These are phyloP conservation scores for Linurgus olivaceus DNA, from an alignment of 2,797 vertebrate genomes.

Conservation along the genomic window DNA sequence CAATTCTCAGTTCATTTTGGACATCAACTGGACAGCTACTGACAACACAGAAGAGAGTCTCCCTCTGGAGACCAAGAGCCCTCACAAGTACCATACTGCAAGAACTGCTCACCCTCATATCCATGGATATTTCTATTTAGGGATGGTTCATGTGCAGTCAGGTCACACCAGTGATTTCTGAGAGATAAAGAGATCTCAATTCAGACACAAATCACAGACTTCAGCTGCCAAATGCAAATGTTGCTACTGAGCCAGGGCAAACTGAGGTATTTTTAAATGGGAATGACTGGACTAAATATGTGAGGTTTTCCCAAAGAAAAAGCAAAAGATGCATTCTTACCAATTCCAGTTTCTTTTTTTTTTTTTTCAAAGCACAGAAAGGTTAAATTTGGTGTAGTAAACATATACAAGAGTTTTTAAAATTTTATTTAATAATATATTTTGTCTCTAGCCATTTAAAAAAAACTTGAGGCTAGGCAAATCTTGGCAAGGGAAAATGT, in stretches of 20 bases:
- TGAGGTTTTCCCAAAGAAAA: not conserved
- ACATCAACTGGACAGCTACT: not conserved
- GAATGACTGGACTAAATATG: not conserved
- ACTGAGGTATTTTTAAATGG: constrained; percentile 1
- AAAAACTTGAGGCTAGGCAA: not conserved
- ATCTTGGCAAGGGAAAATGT: not conserved
- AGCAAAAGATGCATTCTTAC: not conserved
- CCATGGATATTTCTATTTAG: not conserved
- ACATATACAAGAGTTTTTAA: not conserved
- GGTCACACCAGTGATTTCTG: constrained; percentile 41
- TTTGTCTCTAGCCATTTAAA: not conserved
- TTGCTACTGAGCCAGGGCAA: not conserved
- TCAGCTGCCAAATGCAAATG: constrained; percentile 38
- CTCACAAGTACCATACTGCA: not conserved
- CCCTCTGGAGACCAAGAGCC: not conserved
- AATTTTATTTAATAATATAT: not conserved
- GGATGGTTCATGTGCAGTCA: constrained; percentile 13
- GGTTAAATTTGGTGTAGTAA: not conserved
- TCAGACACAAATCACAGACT: constrained; percentile 33
- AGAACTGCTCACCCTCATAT: not conserved
- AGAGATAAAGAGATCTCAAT: constrained; percentile 23
- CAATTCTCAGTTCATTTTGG: not conserved
- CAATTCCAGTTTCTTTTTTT: not conserved
- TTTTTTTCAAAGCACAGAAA: not conserved
- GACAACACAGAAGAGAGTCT: not conserved